Base-by-base conservation (phyloP, 64 coral and sea anemone genomes). In the Platygyra sinensis region DNA sequence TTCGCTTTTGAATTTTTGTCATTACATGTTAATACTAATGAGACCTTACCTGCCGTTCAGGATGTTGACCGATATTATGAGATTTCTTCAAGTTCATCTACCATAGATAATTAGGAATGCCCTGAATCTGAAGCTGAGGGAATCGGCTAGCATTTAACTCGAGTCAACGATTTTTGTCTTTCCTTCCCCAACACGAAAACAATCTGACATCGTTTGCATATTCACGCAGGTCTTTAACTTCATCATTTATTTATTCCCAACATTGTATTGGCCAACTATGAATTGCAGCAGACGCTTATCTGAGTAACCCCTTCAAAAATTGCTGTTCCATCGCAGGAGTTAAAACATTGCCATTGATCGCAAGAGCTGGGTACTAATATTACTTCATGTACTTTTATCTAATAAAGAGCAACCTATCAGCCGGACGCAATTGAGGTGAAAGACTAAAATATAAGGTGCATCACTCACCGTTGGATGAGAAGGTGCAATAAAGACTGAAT, bases 161-260 rank as follows among this genome's bases (percentile, higher is more conserved):
- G 4, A 69, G 10, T 69, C 22, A 9, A 24, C 0, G 22, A 22
- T 65, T 65, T 69, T 69, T 69, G 20, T 25, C 20, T 69, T 25
- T 8, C 9, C 0, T 8, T n/a, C 9, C 4, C 65, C 54, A 57
- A 5, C 10, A 5, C 10, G 0, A 25, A 22, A 69, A 25, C 65
- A 69, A 27, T 69, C 65, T 69, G 11, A 62, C 2, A 30, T 62
- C 59, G 14, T 62, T 81, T 81, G 62, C 63, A 71, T 71, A 71
- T 71, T 13, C 22, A 51, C 38, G 11, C 81, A 28, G 81, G 81
- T 49, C 9, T 19, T 8, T 42, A 27, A 69, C 6, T 69, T 85
- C 81, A 72, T 85, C 22, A 85, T 85, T 85, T 85, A 85, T 85
- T 85, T 27, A 85, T 71, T 52, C n/a, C 11, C 5, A 10, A 24